Conservation (phyloP, 2,797 vertebrate species). For the Dermochelys coriacea region DNA sequence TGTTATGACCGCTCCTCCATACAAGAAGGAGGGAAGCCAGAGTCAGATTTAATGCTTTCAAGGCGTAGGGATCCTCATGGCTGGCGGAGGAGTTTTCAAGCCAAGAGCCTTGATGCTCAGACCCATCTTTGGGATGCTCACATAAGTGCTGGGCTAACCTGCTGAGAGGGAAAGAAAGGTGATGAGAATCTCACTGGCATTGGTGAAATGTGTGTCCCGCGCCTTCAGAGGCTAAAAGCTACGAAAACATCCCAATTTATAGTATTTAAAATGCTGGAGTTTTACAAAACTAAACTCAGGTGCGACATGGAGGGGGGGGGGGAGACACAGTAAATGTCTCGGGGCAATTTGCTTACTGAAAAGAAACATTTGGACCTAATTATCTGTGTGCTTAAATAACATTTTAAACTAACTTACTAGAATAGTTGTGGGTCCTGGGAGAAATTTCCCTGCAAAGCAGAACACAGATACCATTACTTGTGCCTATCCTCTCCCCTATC, state of each 20-base stretch:
- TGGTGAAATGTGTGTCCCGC: not conserved
- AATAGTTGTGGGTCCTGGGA: conserved; percentile 4
- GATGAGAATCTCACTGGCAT: conserved; percentile 30
- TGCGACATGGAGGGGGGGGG: not conserved
- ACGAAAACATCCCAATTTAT: not conserved
- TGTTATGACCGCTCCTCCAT: not conserved
- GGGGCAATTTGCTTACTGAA: conserved; percentile 20
- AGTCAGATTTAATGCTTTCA: not conserved
- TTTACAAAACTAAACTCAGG: not conserved
- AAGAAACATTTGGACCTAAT: not conserved
- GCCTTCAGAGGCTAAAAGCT: not conserved
- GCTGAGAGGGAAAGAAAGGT: conserved; percentile 57
- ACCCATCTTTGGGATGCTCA: not conserved
- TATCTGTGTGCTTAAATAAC: conserved; percentile 34
- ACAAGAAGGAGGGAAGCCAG: not conserved
- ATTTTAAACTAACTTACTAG: conserved; percentile 42
- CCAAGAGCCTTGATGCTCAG: not conserved
- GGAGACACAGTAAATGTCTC: not conserved
- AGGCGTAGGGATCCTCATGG: not conserved
- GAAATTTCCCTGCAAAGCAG: conserved; percentile 36
- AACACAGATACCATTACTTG: conserved; percentile 6
- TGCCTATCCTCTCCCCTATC: not conserved
- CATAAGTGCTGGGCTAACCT: conserved; percentile 62
- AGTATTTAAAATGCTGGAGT: not conserved
- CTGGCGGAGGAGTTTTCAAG: not conserved